Base-by-base conservation (phyloP, 2,113 vertebrate species). In the Bostrychus sinensis region DNA sequence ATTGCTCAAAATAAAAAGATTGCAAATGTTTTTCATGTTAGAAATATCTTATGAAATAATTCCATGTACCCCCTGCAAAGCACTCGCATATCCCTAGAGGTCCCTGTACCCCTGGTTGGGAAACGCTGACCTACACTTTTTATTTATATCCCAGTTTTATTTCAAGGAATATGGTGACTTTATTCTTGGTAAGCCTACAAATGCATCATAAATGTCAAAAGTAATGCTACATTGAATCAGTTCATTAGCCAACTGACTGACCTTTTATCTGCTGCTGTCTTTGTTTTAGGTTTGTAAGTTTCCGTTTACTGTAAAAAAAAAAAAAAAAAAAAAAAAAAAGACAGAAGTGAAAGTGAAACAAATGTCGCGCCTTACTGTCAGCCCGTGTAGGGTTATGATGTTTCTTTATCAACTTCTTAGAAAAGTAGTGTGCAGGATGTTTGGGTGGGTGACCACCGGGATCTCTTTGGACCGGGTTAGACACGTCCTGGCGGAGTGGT, bases 311-410 rank as follows among this genome's bases (percentile, higher is more conserved):
- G 20, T 32, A 4, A 51, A n/a, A 51, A 3, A 23, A 3, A 3
- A 17, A 38, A 6, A 20, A 22, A 19, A 20, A 19, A 23, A 20
- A 13, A 8, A 10, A 38, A 7, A 20, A n/a, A n/a, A n/a, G n/a
- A n/a, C n/a, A n/a, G 16, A 34, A 60, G 3, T 25, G 69, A 74
- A 81, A 81, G 51, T 39, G 71, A 81, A 51, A 17, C 9, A 19
- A 14, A 4, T 41, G 16, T 9, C 5, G 0, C 12, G 17, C 9
- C 10, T 43, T 11, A 19, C n/a, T n/a, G n/a, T 22, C 10, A 4
- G 19, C 11, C 17, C 17, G 20, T 10, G 20, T 23, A 23, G 1
- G 22, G 20, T 5, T 13, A 23, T 23, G 45, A 1, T 20, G 20
- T 2, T 22, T 9, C 9, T 48, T 23, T 16, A 7, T 48, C 45